Conservation (phyloP, 2,797 vertebrate genomes). For the Gadopsis bispinosus region DNA sequence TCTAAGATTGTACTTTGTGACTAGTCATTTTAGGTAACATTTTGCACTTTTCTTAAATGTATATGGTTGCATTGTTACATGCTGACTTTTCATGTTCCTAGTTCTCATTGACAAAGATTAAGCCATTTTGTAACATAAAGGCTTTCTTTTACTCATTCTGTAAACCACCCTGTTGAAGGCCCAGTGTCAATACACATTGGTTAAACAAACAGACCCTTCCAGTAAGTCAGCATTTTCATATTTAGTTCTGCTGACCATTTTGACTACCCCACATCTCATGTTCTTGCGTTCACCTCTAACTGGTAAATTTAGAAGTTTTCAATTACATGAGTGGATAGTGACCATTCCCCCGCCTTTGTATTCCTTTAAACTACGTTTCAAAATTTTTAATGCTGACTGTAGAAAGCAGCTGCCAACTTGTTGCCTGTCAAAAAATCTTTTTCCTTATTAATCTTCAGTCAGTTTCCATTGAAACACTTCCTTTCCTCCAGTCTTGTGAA, state of each 20-base stretch:
- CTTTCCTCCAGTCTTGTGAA: not conserved
- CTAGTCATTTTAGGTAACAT: not conserved
- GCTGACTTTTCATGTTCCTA: not conserved
- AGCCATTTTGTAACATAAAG: not conserved
- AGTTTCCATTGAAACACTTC: not conserved
- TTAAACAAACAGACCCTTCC: not conserved
- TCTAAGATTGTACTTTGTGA: not conserved
- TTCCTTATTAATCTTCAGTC: not conserved
- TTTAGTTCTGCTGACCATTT: not conserved
- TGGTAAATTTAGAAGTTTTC: not conserved
- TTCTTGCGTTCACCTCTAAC: too few relatives aligned
- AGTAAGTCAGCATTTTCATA: not conserved
- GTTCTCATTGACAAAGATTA: not conserved
- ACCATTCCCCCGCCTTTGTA: too few relatives aligned
- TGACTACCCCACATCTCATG: too few relatives aligned
- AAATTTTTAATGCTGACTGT: not conserved
- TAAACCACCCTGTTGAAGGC: not conserved
- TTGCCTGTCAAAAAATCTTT: not conserved
- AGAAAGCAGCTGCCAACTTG: not conserved
- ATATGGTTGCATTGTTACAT: not conserved
- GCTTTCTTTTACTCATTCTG: not conserved
- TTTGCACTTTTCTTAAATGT: not conserved
- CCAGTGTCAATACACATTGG: not conserved
- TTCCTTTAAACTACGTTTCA: too few relatives aligned
- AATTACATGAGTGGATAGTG: not conserved